These are phyloP conservation scores for Acanthosoma haemorrhoidale DNA, from an alignment of 2,888 invertebrate genomes.

Conservation along the genomic window DNA sequence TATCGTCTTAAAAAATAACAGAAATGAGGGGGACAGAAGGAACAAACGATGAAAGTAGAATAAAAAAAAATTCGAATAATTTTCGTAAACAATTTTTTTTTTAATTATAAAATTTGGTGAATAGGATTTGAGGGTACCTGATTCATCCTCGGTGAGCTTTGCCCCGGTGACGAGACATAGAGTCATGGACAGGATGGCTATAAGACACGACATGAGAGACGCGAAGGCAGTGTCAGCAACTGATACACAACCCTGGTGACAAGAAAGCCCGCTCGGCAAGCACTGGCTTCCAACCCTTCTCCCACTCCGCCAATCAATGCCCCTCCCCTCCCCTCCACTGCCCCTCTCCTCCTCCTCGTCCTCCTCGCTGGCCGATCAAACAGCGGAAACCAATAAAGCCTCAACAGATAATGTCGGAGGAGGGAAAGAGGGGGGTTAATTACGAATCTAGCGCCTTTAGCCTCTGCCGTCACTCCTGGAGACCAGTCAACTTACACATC, in stretches of 20 bases:
- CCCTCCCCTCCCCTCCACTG: not conserved
- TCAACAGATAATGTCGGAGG: slow-evolving; percentile 20
- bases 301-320: slow-evolving; percentile 1
- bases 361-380: slow-evolving; percentile 15
- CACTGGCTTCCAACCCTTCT: not conserved
- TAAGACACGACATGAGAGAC: slow-evolving; percentile 6
- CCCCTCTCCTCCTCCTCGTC: not conserved
- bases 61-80: too few relatives aligned
- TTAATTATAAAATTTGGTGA: too few relatives aligned
- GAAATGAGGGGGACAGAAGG: too few relatives aligned
- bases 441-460: not conserved
- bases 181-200: not conserved
- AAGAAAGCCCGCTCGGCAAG: not conserved
- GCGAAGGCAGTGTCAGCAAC: not conserved
- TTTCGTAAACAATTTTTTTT: too few relatives aligned
- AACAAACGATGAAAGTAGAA: too few relatives aligned
- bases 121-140: too few relatives aligned
- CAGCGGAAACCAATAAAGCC: slow-evolving; percentile 25
- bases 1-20: too few relatives aligned
- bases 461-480: not conserved
- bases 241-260: not conserved
- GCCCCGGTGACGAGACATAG: not conserved
- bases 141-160: slow-evolving; percentile 2
- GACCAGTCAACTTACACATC: too few relatives aligned
- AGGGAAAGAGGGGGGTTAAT: not conserved